These are phyloP conservation scores for Macrostomum lignano DNA, from an alignment of 1,140 invertebrate genomes.

Conservation along the genomic window DNA sequence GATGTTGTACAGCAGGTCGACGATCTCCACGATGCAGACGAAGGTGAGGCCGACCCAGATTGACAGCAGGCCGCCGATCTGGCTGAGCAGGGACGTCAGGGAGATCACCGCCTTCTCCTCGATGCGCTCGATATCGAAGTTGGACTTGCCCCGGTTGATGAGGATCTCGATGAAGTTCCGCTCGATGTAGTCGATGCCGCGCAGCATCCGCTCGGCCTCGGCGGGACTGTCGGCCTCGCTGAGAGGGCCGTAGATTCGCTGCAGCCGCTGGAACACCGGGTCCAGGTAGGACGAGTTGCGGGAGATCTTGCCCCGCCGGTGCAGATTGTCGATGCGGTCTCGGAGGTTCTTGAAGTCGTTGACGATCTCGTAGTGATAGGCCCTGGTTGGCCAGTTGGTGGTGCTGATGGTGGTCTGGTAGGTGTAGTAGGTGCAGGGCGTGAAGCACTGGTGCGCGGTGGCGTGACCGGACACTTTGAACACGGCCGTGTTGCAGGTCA, in stretches of 20 bases:
- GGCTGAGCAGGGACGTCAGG: neutral
- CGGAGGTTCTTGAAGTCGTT: neutral
- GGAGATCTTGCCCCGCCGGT: neutral
- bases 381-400: neutral
- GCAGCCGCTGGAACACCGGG: neutral
- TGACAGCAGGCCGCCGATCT: neutral
- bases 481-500: neutral
- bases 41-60: neutral
- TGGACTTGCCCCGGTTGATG: neutral
- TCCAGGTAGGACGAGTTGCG: neutral
- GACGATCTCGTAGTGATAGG: neutral
- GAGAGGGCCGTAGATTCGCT: neutral
- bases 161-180: neutral
- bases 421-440: conserved; percentile 1
- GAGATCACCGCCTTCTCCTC: conserved; percentile 1
- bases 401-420: conserved; percentile 1
- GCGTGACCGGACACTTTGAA: too few species aligned
- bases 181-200: neutral
- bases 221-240: neutral
- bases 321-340: neutral
- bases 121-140: neutral
- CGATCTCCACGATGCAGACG: neutral
- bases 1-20: conserved; percentile 1
- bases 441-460: neutral
- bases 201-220: neutral